phyloP scores from a whole-genome alignment of 2,888 invertebrate species.

The Andrena minutula region DNA sequence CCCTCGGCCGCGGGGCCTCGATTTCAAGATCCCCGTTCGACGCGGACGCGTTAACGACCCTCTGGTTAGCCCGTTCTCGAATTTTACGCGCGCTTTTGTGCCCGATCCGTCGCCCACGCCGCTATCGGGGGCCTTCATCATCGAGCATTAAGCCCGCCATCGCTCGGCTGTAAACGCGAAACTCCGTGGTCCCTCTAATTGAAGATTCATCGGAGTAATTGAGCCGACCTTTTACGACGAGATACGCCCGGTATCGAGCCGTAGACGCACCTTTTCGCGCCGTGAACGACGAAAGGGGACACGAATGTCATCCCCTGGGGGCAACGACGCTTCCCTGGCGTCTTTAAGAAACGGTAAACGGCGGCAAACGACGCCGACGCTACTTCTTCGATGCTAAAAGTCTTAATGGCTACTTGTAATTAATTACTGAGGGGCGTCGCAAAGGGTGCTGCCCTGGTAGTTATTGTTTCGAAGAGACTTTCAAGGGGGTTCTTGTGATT shows the following conservation, averaged over 20 bases:
- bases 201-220: constrained; percentile 80
- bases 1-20: constrained; percentile 32
- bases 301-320: constrained; percentile 21
- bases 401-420: constrained; percentile 16
- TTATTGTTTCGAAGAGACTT: background rate
- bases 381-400: background rate
- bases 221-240: constrained; percentile 71
- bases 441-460: background rate
- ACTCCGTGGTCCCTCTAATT: constrained; percentile 72
- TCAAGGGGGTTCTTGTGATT: no score
- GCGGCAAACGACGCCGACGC: background rate
- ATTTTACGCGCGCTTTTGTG: constrained; percentile 39
- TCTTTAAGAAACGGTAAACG: background rate
- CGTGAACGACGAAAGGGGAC: constrained; percentile 7
- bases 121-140: constrained; percentile 72
- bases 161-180: constrained; percentile 67
- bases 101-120: constrained; percentile 24
- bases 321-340: background rate
- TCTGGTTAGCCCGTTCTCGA: constrained; percentile 29
- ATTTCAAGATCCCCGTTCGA: background rate
- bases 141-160: constrained; percentile 62
- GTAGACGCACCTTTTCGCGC: constrained; percentile 41
- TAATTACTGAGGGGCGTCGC: constrained; percentile 16
- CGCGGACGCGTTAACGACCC: constrained; percentile 35
- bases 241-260: constrained; percentile 9